Percentiles rank a stretch among this genome's conserved stretches.
Conservation (phyloP, 2,888 invertebrate genomes). For the Diplazon laetatorius region DNA sequence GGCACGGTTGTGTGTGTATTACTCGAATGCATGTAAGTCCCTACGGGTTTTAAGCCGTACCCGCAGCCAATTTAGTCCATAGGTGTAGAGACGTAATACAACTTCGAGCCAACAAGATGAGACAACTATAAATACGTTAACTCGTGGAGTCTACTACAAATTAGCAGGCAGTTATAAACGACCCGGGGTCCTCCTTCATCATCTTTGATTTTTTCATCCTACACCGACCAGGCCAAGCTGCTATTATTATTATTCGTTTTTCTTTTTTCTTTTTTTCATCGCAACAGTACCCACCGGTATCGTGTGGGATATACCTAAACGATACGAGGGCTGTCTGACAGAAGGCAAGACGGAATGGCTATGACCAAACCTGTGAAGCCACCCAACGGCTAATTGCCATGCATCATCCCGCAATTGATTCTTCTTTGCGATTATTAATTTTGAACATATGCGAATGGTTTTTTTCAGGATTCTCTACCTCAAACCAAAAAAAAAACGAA, state of each 20-base stretch:
- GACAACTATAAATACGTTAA: constrained; percentile 56
- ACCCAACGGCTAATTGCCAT: constrained; percentile 51
- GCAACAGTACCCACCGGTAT: constrained; percentile 43
- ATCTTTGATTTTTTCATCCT: constrained; percentile 67
- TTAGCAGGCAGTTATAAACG: constrained; percentile 80
- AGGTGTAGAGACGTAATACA: constrained; percentile 43
- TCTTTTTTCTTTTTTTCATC: constrained; percentile 18
- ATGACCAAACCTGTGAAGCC: constrained; percentile 31
- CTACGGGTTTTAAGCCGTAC: not conserved
- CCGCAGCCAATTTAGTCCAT: not conserved
- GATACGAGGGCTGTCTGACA: not conserved
- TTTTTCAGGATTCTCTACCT: no score
- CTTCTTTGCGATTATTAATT: constrained; percentile 1
- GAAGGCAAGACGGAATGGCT: constrained; percentile 10
- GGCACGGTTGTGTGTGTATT: constrained; percentile 9
- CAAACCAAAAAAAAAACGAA: no score
- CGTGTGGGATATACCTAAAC: constrained; percentile 31
- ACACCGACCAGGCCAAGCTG: constrained; percentile 40
- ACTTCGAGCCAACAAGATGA: constrained; percentile 14
- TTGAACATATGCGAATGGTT: not conserved
- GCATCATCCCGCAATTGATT: constrained; percentile 41
- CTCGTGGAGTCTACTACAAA: constrained; percentile 71
- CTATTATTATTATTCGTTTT: constrained; percentile 34
- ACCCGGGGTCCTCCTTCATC: constrained; percentile 71
- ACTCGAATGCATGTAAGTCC: constrained; percentile 4